Base-by-base conservation (phyloP, 2,888 invertebrate genomes). In the Tetanocera ferruginea region DNA sequence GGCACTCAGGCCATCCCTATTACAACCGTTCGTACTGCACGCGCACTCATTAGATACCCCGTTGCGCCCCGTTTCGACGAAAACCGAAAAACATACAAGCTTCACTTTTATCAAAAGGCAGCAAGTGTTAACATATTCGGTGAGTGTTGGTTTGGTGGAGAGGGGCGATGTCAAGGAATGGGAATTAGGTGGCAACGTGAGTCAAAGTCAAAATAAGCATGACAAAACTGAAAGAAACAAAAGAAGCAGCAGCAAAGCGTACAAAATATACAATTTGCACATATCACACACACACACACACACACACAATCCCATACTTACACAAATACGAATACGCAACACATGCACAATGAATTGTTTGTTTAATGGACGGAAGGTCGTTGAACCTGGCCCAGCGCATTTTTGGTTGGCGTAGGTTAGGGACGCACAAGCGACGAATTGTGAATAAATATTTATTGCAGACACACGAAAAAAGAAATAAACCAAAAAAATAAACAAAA, bases 91-190 rank as follows among this genome's bases (percentile, higher is more conserved):
- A 72, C 49, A 72, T 67, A 60, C 77, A 73, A 75, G 73, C 77
- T 72, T 43, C 77, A 52, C 51, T 52, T 67, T 66, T 66, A 51
- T 49, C 55, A 66, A 60, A 67, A n/a, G 76, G 57, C 51, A 51
- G 64, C 19, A 34, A 85, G 85, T 83, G 86, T 83, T 84, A 84
- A 84, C 84, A 84, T 81, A 84, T 83, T 83, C 83, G 84, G 84
- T 83, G 52, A 55, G 55, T 51, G 31, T 4, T 73, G 67, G 14
- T 4, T 73, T 55, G 14, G 17, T 84, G 28, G 81, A 83, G 62
- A 79, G 80, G 83, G 82, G 84, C 82, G 83, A 83, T 83, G 84
- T 85, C 84, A 85, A 83, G 84, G 84, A 85, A 84, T 83, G 83
- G 83, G 43, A 43, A n/a, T 57, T 57, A 14, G 34, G 43, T 72